Evolutionary conservation across 1,140 invertebrate genomes (phyloP).

Genomic region (Papilio helenus): DNA sequence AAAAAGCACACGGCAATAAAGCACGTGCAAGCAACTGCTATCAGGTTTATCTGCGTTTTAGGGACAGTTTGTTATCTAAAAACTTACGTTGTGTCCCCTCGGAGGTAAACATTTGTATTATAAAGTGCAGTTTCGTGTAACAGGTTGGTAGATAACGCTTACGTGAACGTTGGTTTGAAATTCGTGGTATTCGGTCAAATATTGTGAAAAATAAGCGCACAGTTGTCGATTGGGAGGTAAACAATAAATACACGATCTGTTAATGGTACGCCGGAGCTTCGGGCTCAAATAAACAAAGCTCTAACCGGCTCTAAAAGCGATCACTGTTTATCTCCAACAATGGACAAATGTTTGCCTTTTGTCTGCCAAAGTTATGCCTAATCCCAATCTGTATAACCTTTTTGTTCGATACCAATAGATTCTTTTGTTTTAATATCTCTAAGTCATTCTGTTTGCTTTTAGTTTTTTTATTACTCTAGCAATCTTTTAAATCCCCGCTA

Average conservation of each 20-base stretch:
- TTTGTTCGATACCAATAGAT: slow-evolving; percentile 24
- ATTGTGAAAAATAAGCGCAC: slow-evolving; percentile 45
- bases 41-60: slow-evolving; percentile 67
- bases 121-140: slow-evolving; percentile 82
- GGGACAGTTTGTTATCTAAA: slow-evolving; percentile 78
- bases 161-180: slow-evolving; percentile 69
- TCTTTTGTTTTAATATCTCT: slow-evolving; percentile 33
- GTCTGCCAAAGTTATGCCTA: slow-evolving; percentile 38
- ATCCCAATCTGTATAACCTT: slow-evolving; percentile 24
- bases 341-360: slow-evolving; percentile 39
- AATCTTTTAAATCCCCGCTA: slow-evolving; percentile 24
- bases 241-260: slow-evolving; percentile 47
- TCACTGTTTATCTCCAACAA: slow-evolving; percentile 39
- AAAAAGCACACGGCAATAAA: slow-evolving; percentile 65
- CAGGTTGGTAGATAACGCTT: slow-evolving; percentile 73
- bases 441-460: slow-evolving; percentile 11
- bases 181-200: slow-evolving; percentile 62
- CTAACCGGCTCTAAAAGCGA: slow-evolving; percentile 37
- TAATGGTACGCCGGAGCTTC: slow-evolving; percentile 21
- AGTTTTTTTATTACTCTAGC: neutral
- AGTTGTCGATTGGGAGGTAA: slow-evolving; percentile 63
- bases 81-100: slow-evolving; percentile 71
- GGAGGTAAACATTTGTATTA: slow-evolving; percentile 79
- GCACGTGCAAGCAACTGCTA: slow-evolving; percentile 59
- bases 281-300: slow-evolving; percentile 32